phyloP scores from a whole-genome alignment of 2,888 invertebrate species.

The Netelia melanura region DNA sequence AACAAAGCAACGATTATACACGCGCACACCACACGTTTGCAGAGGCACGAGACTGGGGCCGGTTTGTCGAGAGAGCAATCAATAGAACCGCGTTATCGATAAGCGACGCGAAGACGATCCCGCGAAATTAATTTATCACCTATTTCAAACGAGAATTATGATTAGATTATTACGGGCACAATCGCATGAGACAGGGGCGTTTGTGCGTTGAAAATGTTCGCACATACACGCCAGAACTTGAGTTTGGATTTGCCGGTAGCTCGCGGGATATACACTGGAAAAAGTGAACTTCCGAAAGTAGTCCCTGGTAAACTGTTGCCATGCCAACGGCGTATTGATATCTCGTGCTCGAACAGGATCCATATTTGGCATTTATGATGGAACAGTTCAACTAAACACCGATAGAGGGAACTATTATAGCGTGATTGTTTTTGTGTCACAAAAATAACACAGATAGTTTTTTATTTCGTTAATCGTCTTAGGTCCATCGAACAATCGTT shows the following conservation, averaged over 20 bases:
- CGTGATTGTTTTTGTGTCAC: conserved; percentile 50
- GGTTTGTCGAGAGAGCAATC: conserved; percentile 39
- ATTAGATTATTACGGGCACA: neutral
- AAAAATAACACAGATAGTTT: conserved; percentile 7
- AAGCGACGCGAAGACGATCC: conserved; percentile 15
- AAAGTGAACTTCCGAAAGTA: conserved; percentile 80
- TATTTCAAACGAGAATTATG: neutral
- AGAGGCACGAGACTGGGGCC: neutral
- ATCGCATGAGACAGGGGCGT: conserved; percentile 12
- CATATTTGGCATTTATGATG: conserved; percentile 54
- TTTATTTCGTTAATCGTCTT: neutral
- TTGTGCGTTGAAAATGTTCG: no score
- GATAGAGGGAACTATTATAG: no score
- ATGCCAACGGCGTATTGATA: conserved; percentile 75
- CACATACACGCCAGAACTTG: conserved; percentile 30
- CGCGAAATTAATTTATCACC: neutral
- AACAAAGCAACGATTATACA: neutral
- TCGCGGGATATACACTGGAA: conserved; percentile 72
- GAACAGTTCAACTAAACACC: neutral
- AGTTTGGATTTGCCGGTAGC: conserved; percentile 76
- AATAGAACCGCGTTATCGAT: conserved; percentile 59
- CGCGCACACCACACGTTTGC: neutral
- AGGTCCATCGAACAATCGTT: neutral
- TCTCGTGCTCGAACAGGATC: conserved; percentile 41
- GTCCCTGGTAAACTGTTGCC: conserved; percentile 79